Base-by-base conservation (phyloP, 1,140 invertebrate genomes). In the Formica selysi region DNA sequence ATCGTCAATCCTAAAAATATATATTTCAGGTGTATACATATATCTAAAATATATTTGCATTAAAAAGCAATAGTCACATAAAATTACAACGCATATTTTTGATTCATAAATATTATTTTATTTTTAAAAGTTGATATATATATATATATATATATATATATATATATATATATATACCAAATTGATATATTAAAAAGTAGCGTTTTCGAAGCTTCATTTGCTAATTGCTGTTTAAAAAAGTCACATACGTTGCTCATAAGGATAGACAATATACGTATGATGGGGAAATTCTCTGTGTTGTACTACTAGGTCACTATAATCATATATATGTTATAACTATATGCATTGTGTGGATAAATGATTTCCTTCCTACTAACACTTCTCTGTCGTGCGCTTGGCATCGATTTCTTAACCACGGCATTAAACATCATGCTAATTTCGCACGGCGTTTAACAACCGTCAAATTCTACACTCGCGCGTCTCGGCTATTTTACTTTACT, bases 391-490 rank as follows among this genome's bases (percentile, higher is more conserved):
- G 83, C 26, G n/a, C 57, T 11, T 10, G 70, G 61, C 57, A 86
- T 87, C 76, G 86, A 87, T 87, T 79, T 73, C 48, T 51, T 70
- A 80, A 80, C 36, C 62, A 8, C 38, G 44, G 7, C 64, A 38
- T 80, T 86, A 79, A 51, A 19, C 76, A 44, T 67, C n/a, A 62
- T 44, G n/a, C 67, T 41, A 85, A 78, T 85, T 85, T 85, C n/a
- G 68, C 51, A 5, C 61, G 44, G 8, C 19, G n/a, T 32, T 85
- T 83, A 73, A 83, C 26, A 62, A 41, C 67, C 67, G 54, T 73
- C 67, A 61, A 83, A 73, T 83, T 78, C 7, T 44, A 62, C 22
- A 8, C 3, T 61, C 57, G 22, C 26, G 19, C 51, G 38, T 65
- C 13, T 68, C 44, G 62, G 1, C 22, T 7, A 51, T 73, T 81